Base-by-base conservation (phyloP, 1,140 invertebrate species). In the Melanaphis sacchari region DNA sequence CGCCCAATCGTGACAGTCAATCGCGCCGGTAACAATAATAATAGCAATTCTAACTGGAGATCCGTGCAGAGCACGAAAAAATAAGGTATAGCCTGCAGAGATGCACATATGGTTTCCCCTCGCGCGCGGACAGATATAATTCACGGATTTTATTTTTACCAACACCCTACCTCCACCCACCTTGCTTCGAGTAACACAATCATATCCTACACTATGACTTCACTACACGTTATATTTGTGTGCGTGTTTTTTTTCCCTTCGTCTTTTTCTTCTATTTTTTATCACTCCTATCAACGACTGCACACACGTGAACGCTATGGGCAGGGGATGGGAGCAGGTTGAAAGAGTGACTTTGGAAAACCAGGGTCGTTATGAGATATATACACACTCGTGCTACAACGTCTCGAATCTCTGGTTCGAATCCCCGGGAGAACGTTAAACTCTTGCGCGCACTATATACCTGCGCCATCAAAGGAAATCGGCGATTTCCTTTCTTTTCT, bases 341-440 rank as follows among this genome's bases (percentile, higher is more conserved):
- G 82, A 52, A 89, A 89, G 36, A 89, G n/a, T 36, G n/a, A 38
- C 46, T 76, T 41, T 43, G 40, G 40, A 24, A 43, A 90, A 66
- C 89, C 89, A 36, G 26, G 40, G 31, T 82, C 36, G 90, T 82
- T 82, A 91, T 82, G 59, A 82, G 41, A 49, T 91, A 82, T 52
- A 89, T 52, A 38, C 31, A 88, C n/a, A n/a, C 18, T 11, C 87
- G 76, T 36, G 76, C 76, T 22, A 24, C 87, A n/a, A 41, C 38
- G 49, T 91, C 59, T 66, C 41, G 66, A 91, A 91, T 91, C 90
- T 91, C 41, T 91, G 40, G 90, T 81, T 40, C 18, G 59, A 91
- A 91, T 81, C 54, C 90, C 90, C 90, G 41, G 91, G 91, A 92
- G 91, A 84, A 82, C 91, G 91, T 92, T 92, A 92, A 92, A 92